Conservation (phyloP, 2,113 vertebrate genomes). For the Melanotaenia duboulayi region DNA sequence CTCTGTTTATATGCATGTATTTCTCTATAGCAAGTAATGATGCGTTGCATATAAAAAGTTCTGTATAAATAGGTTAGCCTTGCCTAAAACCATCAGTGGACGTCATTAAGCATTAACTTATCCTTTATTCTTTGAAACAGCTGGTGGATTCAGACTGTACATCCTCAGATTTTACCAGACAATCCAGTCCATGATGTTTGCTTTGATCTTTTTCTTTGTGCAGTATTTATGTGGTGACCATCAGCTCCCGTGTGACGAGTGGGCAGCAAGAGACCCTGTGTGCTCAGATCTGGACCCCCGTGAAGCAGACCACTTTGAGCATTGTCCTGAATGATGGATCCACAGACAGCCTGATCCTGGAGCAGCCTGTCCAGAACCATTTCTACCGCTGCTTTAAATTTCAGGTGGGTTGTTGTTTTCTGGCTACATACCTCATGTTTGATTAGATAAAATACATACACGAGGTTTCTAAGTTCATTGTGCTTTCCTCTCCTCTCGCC, state of each 20-base stretch:
- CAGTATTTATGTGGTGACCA: conserved; percentile 75
- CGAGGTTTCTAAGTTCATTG: conserved; percentile 5
- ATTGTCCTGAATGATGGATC: conserved; percentile 41
- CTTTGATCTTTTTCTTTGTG: not conserved
- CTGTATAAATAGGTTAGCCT: no score
- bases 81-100: no score
- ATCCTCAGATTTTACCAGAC: not conserved
- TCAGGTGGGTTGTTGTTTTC: conserved; percentile 62
- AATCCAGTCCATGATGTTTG: not conserved
- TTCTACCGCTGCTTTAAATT: conserved; percentile 73
- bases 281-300: conserved; percentile 57
- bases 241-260: conserved; percentile 71
- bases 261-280: conserved; percentile 77
- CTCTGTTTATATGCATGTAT: no score
- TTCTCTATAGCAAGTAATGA: no score
- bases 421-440: conserved; percentile 4
- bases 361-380: conserved; percentile 35
- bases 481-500: not conserved
- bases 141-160: not conserved
- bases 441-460: conserved; percentile 3
- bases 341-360: conserved; percentile 30
- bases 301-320: conserved; percentile 24
- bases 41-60: no score
- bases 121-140: no score
- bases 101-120: no score